Percentiles rank a stretch among this genome's conserved stretches.
These are phyloP conservation scores for Tyria jacobaeae DNA, from an alignment of 2,888 invertebrate species.

Conservation along the genomic window DNA sequence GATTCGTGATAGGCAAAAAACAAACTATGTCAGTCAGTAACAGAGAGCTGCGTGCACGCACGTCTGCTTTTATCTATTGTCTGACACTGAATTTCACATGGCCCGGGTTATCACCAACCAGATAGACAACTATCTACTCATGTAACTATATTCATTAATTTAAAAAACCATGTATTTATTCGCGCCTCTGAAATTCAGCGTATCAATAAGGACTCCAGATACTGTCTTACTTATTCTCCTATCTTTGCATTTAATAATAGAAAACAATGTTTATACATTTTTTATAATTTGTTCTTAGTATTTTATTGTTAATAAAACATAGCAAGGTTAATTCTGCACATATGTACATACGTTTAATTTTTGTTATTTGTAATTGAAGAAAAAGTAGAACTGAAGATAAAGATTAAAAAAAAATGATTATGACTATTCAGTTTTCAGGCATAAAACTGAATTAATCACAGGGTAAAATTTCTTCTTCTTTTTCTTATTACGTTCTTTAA, in stretches of 20 bases:
- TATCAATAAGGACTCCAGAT: conserved; percentile 39
- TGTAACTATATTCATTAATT: conserved; percentile 38
- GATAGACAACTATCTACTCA: conserved; percentile 40
- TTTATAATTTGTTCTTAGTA: neutral
- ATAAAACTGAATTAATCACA: neutral
- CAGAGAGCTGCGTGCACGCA: conserved; percentile 50
- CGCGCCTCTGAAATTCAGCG: conserved; percentile 45
- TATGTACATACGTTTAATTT: neutral
- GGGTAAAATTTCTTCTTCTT: no score
- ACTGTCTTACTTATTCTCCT: conserved; percentile 40
- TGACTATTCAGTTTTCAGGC: neutral
- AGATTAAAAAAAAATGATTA: neutral
- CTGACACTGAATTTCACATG: conserved; percentile 55
- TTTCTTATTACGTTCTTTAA: no score
- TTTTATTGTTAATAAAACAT: neutral
- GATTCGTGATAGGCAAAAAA: conserved; percentile 61
- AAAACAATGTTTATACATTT: neutral
- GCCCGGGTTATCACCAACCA: conserved; percentile 51
- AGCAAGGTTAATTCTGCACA: neutral
- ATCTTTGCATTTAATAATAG: conserved; percentile 29
- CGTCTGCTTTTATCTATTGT: conserved; percentile 47
- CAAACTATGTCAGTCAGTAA: conserved; percentile 66
- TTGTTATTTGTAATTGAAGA: no score
- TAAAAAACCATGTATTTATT: conserved; percentile 47
- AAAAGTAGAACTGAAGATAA: neutral